These are phyloP conservation scores for Parotia lawesii DNA, from an alignment of 2,113 vertebrate species.

Conservation along the genomic window DNA sequence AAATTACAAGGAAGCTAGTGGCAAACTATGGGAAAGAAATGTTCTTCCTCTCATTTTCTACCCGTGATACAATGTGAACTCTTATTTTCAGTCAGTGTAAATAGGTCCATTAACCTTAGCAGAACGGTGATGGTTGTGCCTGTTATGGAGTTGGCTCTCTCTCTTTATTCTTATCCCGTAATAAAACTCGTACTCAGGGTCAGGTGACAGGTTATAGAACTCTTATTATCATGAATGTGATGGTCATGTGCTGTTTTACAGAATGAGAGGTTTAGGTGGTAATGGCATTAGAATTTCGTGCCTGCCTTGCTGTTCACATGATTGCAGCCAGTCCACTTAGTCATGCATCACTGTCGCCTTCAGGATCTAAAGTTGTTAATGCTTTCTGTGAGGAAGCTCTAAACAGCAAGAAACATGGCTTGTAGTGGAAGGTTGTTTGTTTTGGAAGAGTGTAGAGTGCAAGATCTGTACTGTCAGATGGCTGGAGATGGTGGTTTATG, in stretches of 20 bases:
- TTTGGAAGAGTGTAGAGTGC: not conserved
- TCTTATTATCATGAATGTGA: not conserved
- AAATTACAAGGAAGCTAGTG: not conserved
- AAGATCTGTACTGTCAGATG: not conserved
- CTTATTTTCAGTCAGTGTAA: not conserved
- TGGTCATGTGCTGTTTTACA: not conserved
- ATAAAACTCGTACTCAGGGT: not conserved
- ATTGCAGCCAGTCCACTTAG: not conserved
- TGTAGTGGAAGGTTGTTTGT: not conserved
- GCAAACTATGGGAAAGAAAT: not conserved
- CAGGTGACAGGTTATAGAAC: not conserved
- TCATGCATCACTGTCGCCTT: not conserved
- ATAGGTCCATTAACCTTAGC: not conserved
- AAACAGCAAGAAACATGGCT: not conserved
- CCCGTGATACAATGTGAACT: not conserved
- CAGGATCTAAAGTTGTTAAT: not conserved
- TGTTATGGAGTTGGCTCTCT: not conserved
- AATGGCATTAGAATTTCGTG: not conserved
- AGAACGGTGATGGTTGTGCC: not conserved
- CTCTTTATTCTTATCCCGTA: not conserved
- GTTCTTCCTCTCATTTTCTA: not conserved
- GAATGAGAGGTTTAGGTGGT: not conserved
- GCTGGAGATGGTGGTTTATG: not conserved
- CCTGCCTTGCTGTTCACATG: not conserved
- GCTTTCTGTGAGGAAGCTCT: not conserved